These are phyloP conservation scores for Acrocephalus arundinaceus DNA, from an alignment of 2,113 vertebrate genomes.

Conservation along the genomic window DNA sequence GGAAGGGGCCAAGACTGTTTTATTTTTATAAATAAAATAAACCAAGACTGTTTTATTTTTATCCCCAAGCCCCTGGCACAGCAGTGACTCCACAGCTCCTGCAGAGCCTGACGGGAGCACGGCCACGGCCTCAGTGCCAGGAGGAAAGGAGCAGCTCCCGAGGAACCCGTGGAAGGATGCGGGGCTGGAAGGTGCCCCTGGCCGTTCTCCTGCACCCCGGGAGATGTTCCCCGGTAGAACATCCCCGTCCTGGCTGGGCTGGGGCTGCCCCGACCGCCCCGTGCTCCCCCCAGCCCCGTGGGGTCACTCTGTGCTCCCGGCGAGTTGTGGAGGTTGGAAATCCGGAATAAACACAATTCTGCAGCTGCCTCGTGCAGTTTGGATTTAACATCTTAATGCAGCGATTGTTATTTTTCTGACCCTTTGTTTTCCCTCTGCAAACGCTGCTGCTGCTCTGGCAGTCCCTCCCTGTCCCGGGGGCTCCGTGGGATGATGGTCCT, in stretches of 20 bases:
- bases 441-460: background rate
- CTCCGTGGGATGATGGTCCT: rapidly evolving
- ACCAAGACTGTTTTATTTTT: background rate
- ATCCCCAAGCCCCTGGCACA: background rate
- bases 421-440: background rate
- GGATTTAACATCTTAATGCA: background rate
- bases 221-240: background rate
- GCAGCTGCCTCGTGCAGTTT: background rate
- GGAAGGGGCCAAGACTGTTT: background rate
- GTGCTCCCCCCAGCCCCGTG: background rate
- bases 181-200: rapidly evolving
- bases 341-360: background rate
- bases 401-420: background rate
- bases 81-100: background rate
- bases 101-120: background rate
- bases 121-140: rapidly evolving
- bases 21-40: no score
- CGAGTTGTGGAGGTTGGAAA: background rate
- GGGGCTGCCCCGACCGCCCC: background rate
- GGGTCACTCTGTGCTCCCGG: background rate
- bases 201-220: background rate
- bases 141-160: background rate
- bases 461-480: rapidly evolving
- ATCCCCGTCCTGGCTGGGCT: background rate
- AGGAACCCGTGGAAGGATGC: rapidly evolving